Conservation (phyloP, 2,888 invertebrate genomes). For the Anthophora plumipes region DNA sequence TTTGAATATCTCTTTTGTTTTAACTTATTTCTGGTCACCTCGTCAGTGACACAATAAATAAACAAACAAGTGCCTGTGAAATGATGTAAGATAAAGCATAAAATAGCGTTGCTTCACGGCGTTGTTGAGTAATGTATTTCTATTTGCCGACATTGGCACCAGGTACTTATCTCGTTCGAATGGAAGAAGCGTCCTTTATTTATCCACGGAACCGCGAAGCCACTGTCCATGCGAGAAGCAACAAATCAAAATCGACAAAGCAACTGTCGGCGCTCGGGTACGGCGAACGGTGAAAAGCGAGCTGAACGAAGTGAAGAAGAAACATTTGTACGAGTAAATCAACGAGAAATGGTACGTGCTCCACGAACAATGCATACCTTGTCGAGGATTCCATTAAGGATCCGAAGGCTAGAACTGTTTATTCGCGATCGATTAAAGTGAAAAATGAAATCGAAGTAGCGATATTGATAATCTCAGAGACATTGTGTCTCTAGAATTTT, state of each 20-base stretch:
- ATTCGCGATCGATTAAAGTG: conserved; percentile 11
- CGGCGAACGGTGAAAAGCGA: conserved; percentile 3
- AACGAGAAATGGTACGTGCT: conserved; percentile 20
- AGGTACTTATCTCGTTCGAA: conserved; percentile 18
- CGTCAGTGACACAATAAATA: conserved; percentile 1
- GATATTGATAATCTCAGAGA: not conserved
- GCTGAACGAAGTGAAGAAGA: conserved; percentile 7
- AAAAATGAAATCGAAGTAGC: not conserved
- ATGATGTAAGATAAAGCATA: not conserved
- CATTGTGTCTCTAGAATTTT: no score
- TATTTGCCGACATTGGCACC: conserved; percentile 38
- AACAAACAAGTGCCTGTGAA: not conserved
- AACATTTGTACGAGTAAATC: conserved; percentile 40
- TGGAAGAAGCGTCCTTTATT: conserved; percentile 21
- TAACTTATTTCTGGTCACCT: no score
- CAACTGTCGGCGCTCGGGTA: conserved; percentile 20
- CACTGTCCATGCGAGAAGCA: conserved; percentile 8
- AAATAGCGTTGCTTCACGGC: not conserved
- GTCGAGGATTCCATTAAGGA: conserved; percentile 32
- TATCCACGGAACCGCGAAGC: conserved; percentile 32
- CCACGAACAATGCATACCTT: conserved; percentile 36
- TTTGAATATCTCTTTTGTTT: no score
- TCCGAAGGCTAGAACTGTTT: not conserved
- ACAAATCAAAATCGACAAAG: conserved; percentile 42
- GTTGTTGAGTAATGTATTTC: conserved; percentile 38